phyloP scores from a whole-genome alignment of 53 echinoderm and acorn worm species.

The Astropecten irregularis region DNA sequence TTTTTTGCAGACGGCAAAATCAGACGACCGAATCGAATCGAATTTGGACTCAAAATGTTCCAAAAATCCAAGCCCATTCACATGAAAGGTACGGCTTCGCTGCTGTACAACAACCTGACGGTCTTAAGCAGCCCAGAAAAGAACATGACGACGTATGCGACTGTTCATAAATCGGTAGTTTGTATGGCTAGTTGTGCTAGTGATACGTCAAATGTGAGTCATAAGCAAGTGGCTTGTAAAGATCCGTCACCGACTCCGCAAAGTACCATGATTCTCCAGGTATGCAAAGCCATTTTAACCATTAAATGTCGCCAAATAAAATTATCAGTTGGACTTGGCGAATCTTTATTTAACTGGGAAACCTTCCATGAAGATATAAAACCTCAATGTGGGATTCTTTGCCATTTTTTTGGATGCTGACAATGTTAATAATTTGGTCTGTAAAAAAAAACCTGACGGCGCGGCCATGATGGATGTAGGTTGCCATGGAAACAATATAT shows the following conservation, averaged over 20 bases:
- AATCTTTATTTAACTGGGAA: too few species aligned
- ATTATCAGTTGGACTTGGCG: too few species aligned
- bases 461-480: too few species aligned
- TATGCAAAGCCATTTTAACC: too few species aligned
- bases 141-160: conserved; percentile 83
- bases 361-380: too few species aligned
- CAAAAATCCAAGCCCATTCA: conserved; percentile 87
- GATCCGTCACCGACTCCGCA: conserved; percentile 63
- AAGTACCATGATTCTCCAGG: conserved; percentile 82
- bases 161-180: conserved; percentile 93
- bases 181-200: conserved; percentile 79
- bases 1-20: background rate
- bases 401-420: too few species aligned
- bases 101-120: conserved; percentile 92
- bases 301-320: too few species aligned
- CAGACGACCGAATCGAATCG: too few species aligned
- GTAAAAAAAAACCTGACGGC: too few species aligned
- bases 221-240: conserved; percentile 81
- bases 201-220: conserved; percentile 61
- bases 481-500: too few species aligned
- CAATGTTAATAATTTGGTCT: too few species aligned
- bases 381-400: too few species aligned
- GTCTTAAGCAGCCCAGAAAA: conserved; percentile 78
- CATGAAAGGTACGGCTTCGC: conserved; percentile 86
- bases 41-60: conserved; percentile 94